Evolutionary conservation across 2,797 vertebrate genomes (phyloP).

Genomic region (Catamblyrhynchus diadema): DNA sequence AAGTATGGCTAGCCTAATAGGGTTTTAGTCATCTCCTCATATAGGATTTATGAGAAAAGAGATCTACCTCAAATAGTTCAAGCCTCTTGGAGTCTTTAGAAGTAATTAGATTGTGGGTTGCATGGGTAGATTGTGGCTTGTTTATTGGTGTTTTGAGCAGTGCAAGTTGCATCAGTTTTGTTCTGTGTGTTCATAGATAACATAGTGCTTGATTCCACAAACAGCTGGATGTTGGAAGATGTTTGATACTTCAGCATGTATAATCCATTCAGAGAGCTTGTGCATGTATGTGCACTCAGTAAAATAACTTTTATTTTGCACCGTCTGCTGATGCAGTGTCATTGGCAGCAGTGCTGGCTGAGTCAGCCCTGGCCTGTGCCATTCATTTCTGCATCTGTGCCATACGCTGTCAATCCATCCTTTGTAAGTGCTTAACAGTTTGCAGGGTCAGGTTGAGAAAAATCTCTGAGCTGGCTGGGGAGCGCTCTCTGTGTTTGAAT

Average conservation of each 20-base stretch:
- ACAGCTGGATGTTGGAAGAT: not conserved
- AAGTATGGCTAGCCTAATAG: not conserved
- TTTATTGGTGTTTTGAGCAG: constrained; percentile 23
- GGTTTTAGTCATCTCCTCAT: not conserved
- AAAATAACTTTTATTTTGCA: not conserved
- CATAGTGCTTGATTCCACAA: not conserved
- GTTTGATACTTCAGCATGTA: not conserved
- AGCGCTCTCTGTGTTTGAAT: not conserved
- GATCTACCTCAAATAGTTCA: constrained; percentile 22
- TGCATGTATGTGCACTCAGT: not conserved
- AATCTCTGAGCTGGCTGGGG: not conserved
- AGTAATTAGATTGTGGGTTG: constrained; percentile 46
- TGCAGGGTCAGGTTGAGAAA: not conserved
- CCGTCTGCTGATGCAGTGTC: not conserved
- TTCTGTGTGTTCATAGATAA: not conserved
- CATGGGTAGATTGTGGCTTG: constrained; percentile 30
- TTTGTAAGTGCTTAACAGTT: not conserved
- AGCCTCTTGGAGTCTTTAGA: constrained; percentile 2
- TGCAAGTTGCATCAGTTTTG: not conserved
- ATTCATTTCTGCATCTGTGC: not conserved
- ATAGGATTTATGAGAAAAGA: not conserved
- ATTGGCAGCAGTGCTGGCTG: not conserved
- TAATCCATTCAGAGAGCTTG: not conserved
- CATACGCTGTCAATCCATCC: accelerated
- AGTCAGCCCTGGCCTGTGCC: not conserved